Evolutionary conservation across 2,797 vertebrate species (phyloP).

Genomic region (Dicrostonyx torquatus): DNA sequence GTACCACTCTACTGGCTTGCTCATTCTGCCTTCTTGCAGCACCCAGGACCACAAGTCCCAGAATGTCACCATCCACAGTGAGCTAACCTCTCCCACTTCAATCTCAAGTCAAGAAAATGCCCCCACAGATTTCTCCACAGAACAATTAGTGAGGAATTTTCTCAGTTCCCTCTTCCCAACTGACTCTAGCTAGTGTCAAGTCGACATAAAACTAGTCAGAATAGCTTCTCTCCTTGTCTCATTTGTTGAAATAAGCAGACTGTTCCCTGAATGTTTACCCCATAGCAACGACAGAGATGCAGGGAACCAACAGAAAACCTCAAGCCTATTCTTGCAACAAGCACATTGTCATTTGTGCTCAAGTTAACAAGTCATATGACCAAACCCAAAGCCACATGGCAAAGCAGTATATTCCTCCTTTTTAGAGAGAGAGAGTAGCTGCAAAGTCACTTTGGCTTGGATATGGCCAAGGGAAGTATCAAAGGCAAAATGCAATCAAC

Average conservation of each 20-base stretch:
- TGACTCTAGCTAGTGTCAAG: neutral
- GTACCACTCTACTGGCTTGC: neutral
- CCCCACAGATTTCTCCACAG: neutral
- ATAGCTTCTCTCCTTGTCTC: neutral
- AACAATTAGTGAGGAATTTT: neutral
- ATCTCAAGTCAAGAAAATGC: neutral
- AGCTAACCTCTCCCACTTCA: neutral
- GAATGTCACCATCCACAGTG: neutral
- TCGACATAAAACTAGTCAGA: neutral
- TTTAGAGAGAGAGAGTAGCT: constrained; percentile 17
- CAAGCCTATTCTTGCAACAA: neutral
- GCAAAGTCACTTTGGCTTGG: neutral
- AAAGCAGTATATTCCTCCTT: neutral
- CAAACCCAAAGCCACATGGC: neutral
- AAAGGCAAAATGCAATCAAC: neutral
- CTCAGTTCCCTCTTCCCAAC: neutral
- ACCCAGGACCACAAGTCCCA: neutral
- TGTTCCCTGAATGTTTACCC: neutral
- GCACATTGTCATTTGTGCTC: neutral
- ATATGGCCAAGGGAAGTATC: neutral
- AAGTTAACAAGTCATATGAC: neutral
- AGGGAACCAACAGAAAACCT: neutral
- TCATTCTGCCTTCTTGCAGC: neutral
- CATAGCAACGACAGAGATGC: neutral
- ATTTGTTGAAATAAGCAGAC: neutral